A percentile compares a stretch with the other conserved stretches of the same genome.
Evolutionary conservation across 2,113 vertebrate genomes (phyloP).

Genomic region (Ancistrus triradiatus): DNA sequence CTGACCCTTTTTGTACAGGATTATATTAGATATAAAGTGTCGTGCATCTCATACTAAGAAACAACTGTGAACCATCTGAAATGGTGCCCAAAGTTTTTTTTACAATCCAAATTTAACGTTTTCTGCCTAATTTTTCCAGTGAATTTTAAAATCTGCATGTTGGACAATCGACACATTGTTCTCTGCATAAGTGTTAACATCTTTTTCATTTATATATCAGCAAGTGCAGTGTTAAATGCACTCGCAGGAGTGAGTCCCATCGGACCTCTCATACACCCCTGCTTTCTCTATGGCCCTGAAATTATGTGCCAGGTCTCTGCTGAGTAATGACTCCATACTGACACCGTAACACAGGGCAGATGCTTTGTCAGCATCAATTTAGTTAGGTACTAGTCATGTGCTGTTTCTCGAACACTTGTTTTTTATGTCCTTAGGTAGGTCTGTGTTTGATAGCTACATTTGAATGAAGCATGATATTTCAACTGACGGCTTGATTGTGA

Average conservation of each 20-base stretch:
- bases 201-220: conserved; percentile 31
- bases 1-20: no score
- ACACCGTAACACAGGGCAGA: conserved; percentile 56
- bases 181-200: no score
- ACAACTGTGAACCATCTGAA: no score
- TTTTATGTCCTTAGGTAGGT: conserved; percentile 50
- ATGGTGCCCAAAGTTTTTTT: no score
- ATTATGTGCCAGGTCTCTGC: conserved; percentile 48
- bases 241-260: conserved; percentile 44
- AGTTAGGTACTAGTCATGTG: conserved; percentile 44
- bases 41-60: no score
- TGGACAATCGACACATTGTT: no score
- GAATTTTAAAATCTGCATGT: no score
- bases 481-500: conserved; percentile 53
- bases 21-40: no score
- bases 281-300: conserved; percentile 38
- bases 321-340: conserved; percentile 30
- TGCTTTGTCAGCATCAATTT: conserved; percentile 63
- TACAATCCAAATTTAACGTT: no score
- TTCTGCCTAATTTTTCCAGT: no score
- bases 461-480: conserved; percentile 49
- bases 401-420: conserved; percentile 38
- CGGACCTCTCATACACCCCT: conserved; percentile 41
- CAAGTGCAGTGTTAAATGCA: conserved; percentile 39
- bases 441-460: conserved; percentile 38